These are phyloP conservation scores for Takifugu flavidus DNA, from an alignment of 2,113 vertebrate genomes.

Conservation along the genomic window DNA sequence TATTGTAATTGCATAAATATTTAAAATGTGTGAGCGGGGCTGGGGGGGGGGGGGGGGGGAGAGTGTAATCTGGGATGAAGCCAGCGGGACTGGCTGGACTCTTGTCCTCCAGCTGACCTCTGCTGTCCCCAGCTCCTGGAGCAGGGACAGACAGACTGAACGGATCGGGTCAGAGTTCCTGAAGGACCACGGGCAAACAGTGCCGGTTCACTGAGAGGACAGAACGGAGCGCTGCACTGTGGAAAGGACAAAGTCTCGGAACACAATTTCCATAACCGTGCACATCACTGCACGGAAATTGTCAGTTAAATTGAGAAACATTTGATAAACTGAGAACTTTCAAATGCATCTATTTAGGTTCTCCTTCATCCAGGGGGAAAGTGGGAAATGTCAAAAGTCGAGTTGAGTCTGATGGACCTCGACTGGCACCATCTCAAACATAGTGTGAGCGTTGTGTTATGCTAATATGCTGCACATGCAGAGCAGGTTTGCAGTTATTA, in stretches of 20 bases:
- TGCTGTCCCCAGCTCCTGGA: constrained; percentile 16
- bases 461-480: no score
- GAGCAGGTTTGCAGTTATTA: no score
- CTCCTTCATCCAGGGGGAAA: no score
- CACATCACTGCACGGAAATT: no score
- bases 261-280: background rate
- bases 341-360: no score
- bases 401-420: constrained; percentile 8
- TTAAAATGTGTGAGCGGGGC: background rate
- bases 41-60: background rate
- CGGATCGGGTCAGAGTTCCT: constrained; percentile 16
- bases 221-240: constrained; percentile 26
- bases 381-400: background rate
- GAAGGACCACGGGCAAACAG: constrained; percentile 20
- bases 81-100: constrained; percentile 21
- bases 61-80: constrained; percentile 41
- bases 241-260: constrained; percentile 10
- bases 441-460: no score
- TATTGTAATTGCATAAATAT: no score
- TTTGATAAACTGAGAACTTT: no score
- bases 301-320: no score
- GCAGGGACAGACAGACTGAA: constrained; percentile 20
- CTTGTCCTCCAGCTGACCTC: constrained; percentile 51
- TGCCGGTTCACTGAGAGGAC: constrained; percentile 48
- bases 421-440: no score